Percentiles rank a stretch among this genome's conserved stretches.
Evolutionary conservation across 2,113 vertebrate genomes (phyloP).

Genomic region (Ameiurus melas): DNA sequence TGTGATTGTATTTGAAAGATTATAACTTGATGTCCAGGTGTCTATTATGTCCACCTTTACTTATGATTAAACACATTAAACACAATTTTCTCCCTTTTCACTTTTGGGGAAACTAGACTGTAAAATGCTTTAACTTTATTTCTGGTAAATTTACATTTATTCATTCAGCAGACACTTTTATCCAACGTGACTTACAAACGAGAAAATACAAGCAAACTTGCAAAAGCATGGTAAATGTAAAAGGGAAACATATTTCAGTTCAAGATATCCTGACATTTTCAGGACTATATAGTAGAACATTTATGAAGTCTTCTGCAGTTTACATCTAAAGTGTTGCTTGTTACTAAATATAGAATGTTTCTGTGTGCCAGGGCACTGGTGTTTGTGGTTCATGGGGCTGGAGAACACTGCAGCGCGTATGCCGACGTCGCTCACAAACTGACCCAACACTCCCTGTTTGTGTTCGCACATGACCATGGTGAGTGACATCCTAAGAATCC

Average conservation of each 20-base stretch:
- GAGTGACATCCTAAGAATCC: conserved; percentile 66
- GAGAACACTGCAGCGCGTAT: conserved; percentile 90
- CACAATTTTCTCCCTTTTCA: neutral
- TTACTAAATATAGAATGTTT: neutral
- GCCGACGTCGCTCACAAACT: conserved; percentile 84
- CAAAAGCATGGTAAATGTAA: neutral
- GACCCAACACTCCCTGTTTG: conserved; percentile 79
- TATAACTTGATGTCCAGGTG: too few species aligned
- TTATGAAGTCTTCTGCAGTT: neutral
- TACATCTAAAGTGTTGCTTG: neutral
- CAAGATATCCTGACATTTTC: neutral
- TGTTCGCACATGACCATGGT: conserved; percentile 94
- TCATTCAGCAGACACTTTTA: too few species aligned
- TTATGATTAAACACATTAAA: neutral
- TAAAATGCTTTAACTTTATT: neutral
- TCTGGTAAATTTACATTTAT: neutral
- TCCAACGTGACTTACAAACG: too few species aligned
- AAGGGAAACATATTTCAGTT: neutral
- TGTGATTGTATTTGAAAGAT: too few species aligned
- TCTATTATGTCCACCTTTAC: too few species aligned
- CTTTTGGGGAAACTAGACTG: neutral
- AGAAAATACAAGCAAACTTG: too few species aligned
- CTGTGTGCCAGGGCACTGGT: conserved; percentile 80
- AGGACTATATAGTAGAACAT: neutral
- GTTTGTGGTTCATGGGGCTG: conserved; percentile 87